A percentile compares a stretch with the other conserved stretches of the same genome.
Conservation (phyloP, 2,888 invertebrate species). For the Cephus pulcher region DNA sequence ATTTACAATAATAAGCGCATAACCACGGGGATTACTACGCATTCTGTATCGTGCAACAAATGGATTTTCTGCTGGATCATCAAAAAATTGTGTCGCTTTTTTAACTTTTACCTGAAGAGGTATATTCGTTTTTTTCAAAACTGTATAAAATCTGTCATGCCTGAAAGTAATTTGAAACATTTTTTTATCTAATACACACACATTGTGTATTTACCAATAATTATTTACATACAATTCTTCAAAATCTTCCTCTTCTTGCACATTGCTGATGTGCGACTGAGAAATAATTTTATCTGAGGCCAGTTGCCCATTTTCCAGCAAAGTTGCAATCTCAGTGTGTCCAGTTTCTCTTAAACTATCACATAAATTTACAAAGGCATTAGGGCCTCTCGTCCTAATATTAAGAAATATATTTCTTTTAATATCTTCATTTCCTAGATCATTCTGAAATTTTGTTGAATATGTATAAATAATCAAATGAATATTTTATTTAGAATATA, state of each 20-base stretch:
- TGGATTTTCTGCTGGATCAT: slow-evolving; percentile 30
- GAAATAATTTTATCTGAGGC: not conserved
- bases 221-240: slow-evolving; percentile 3
- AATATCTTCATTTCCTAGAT: slow-evolving; percentile 34
- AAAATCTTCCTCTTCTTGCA: slow-evolving; percentile 11
- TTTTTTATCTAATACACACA: not conserved
- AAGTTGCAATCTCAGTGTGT: slow-evolving; percentile 43
- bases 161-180: slow-evolving; percentile 21
- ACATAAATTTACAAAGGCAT: slow-evolving; percentile 52
- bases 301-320: slow-evolving; percentile 30
- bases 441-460: slow-evolving; percentile 36
- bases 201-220: not conserved
- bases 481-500: not conserved
- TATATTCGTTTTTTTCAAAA: slow-evolving; percentile 29
- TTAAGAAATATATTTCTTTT: slow-evolving; percentile 45
- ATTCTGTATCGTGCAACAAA: slow-evolving; percentile 52
- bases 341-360: slow-evolving; percentile 45
- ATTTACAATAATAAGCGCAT: slow-evolving; percentile 58
- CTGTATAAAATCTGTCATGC: slow-evolving; percentile 38
- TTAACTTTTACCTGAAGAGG: slow-evolving; percentile 49
- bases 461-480: not conserved
- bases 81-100: slow-evolving; percentile 49
- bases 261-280: not conserved
- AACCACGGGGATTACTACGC: slow-evolving; percentile 58
- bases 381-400: slow-evolving; percentile 57